phyloP scores from a whole-genome alignment of 1,140 invertebrate species.

The Zaprionus camerounensis region DNA sequence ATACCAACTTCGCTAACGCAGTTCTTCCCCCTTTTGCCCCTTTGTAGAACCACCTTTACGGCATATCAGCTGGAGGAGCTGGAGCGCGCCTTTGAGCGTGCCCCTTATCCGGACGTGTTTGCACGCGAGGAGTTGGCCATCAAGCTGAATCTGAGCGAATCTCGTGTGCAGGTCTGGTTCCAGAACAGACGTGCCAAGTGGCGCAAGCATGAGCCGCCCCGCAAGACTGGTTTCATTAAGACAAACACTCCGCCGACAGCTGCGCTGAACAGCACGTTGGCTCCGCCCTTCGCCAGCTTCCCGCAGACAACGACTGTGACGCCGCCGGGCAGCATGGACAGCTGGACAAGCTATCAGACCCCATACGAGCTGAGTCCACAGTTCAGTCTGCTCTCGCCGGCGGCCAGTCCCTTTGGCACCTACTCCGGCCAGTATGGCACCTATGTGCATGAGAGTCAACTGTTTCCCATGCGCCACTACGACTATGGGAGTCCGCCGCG shows the following conservation, averaged over 20 bases:
- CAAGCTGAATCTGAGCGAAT: constrained; percentile 95
- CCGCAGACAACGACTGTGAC: constrained; percentile 87
- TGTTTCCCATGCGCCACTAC: constrained; percentile 82
- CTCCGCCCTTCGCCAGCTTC: constrained; percentile 87
- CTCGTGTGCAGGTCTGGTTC: constrained; percentile 93
- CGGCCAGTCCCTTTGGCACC: constrained; percentile 87
- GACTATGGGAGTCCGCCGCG: constrained; percentile 83
- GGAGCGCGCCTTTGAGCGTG: constrained; percentile 96
- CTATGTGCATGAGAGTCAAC: constrained; percentile 82
- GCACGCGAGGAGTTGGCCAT: constrained; percentile 96
- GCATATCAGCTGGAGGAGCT: constrained; percentile 97
- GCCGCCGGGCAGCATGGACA: constrained; percentile 88
- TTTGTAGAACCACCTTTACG: constrained; percentile 96
- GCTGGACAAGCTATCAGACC: constrained; percentile 90
- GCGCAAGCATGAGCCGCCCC: constrained; percentile 98
- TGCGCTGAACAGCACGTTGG: constrained; percentile 86
- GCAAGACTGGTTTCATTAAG: constrained; percentile 93
- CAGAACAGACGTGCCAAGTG: constrained; percentile 98
- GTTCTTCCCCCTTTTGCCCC: constrained; percentile 24
- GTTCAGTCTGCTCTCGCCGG: constrained; percentile 89
- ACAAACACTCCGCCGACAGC: constrained; percentile 86
- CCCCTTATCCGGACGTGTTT: constrained; percentile 98
- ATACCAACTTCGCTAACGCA: background rate
- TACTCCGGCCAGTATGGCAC: constrained; percentile 82
- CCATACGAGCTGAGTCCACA: constrained; percentile 90